Conservation (phyloP, 2,113 vertebrate species). For the Prolemur simus region DNA sequence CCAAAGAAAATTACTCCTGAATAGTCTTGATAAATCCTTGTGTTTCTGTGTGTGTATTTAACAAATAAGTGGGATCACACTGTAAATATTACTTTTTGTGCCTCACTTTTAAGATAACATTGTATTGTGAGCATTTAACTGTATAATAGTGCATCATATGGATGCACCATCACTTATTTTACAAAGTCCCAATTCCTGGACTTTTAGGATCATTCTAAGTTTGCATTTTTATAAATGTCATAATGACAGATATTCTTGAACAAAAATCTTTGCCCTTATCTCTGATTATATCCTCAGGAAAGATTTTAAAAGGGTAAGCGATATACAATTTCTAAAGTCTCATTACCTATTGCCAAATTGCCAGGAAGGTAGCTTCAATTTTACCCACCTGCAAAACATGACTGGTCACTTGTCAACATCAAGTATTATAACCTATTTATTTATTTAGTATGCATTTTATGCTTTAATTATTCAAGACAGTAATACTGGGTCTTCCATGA, state of each 20-base stretch:
- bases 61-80: not conserved
- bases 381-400: not conserved
- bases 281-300: not conserved
- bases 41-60: not conserved
- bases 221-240: constrained; percentile 26
- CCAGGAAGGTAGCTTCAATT: not conserved
- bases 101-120: not conserved
- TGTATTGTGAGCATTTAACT: not conserved
- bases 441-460: not conserved
- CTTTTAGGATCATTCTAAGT: not conserved
- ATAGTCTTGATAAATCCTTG: not conserved
- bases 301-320: not conserved
- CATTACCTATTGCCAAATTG: not conserved
- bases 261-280: not conserved
- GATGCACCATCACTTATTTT: not conserved
- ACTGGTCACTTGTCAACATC: not conserved
- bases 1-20: not conserved
- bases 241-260: not conserved
- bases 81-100: not conserved
- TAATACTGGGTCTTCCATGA: not conserved
- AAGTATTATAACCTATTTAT: not conserved
- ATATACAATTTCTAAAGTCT: not conserved
- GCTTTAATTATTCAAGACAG: not conserved
- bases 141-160: not conserved
- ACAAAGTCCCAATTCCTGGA: not conserved